These are phyloP conservation scores for Macrocentrus cingulum DNA, from an alignment of 1,140 invertebrate genomes.

Conservation along the genomic window DNA sequence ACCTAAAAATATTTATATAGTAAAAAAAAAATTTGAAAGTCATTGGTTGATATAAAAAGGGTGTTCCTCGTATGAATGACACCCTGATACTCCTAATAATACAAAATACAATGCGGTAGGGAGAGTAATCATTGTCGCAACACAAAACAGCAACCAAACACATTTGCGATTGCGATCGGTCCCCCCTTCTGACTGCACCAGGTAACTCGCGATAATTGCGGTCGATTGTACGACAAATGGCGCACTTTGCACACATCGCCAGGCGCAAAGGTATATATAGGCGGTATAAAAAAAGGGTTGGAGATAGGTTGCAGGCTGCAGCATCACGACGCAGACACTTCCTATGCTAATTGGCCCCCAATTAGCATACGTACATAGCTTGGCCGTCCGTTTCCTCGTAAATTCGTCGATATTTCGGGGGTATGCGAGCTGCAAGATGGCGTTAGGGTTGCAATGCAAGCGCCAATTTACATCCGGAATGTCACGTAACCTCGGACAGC, in stretches of 20 bases:
- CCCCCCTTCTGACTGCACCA: too few species aligned
- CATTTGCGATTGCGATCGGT: too few species aligned
- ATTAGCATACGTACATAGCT: conserved; percentile 54
- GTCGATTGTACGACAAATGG: conserved; percentile 52
- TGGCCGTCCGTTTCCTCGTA: conserved; percentile 53
- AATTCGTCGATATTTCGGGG: conserved; percentile 53
- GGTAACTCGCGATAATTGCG: conserved; percentile 45
- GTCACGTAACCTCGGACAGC: conserved; percentile 27
- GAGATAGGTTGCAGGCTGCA: too few species aligned
- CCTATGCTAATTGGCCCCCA: conserved; percentile 57
- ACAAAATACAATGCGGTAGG: too few species aligned
- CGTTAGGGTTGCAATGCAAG: conserved; percentile 10
- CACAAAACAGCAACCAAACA: too few species aligned
- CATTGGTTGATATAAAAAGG: too few species aligned
- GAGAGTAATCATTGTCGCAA: too few species aligned
- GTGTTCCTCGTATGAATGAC: neutral
- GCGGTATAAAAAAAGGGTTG: neutral
- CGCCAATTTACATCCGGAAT: conserved; percentile 21
- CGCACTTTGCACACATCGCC: conserved; percentile 26
- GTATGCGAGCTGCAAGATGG: neutral
- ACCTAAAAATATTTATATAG: too few species aligned
- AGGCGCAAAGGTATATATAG: neutral
- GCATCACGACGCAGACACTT: too few species aligned
- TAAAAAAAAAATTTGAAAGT: too few species aligned
- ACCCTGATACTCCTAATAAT: too few species aligned